Evolutionary conservation across 2,113 vertebrate species (phyloP).

Genomic region (Podilymbus podiceps): DNA sequence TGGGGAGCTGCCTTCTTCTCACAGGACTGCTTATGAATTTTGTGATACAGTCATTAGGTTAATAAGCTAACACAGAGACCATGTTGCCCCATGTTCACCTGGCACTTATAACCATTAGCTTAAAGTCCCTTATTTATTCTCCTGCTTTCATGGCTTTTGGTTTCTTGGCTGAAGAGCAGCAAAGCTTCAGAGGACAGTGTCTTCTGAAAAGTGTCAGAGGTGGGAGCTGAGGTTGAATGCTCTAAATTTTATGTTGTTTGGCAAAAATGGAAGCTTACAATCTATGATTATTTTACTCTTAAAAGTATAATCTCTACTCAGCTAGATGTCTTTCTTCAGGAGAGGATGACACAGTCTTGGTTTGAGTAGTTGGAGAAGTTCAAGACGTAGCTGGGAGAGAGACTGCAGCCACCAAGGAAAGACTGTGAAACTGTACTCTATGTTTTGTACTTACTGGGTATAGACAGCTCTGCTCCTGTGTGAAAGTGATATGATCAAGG

Average conservation of each 20-base stretch:
- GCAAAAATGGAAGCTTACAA: background rate
- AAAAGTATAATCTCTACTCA: background rate
- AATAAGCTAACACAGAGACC: background rate
- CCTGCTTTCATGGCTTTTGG: background rate
- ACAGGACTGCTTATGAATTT: background rate
- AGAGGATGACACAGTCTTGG: background rate
- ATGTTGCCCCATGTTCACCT: background rate
- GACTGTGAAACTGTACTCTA: background rate
- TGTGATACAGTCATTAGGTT: background rate
- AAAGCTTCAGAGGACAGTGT: background rate
- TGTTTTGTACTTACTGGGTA: background rate
- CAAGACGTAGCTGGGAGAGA: background rate
- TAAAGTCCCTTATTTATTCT: background rate
- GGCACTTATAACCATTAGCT: background rate
- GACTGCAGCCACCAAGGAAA: background rate
- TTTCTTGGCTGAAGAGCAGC: background rate
- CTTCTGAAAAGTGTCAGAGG: background rate
- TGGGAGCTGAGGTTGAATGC: background rate
- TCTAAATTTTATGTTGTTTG: background rate
- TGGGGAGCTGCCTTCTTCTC: background rate
- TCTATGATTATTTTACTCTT: background rate
- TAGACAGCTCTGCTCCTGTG: background rate
- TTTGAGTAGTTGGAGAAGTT: background rate
- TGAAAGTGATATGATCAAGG: background rate
- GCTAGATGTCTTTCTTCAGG: background rate